A percentile compares a stretch with the other conserved stretches of the same genome.
Evolutionary conservation across 2,797 vertebrate genomes (phyloP).

Genomic region (Lepilemur septentrionalis): DNA sequence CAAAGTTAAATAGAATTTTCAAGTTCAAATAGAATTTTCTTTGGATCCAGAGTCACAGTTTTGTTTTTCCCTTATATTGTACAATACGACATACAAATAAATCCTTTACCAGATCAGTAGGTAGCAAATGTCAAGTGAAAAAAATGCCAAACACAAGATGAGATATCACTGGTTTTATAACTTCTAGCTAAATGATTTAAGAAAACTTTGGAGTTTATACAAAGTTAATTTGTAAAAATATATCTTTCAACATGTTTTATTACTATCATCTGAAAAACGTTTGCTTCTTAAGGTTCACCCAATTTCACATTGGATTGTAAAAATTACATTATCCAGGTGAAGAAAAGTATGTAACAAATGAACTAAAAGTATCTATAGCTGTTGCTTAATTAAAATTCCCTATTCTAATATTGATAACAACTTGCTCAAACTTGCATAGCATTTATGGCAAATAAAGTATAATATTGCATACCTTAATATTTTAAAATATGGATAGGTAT

Average conservation of each 20-base stretch:
- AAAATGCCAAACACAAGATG: not conserved
- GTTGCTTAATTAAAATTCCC: not conserved
- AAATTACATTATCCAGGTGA: not conserved
- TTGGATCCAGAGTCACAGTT: not conserved
- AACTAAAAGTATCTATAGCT: not conserved
- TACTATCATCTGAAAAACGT: not conserved
- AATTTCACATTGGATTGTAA: not conserved
- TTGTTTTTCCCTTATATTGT: not conserved
- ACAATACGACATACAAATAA: not conserved
- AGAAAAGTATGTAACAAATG: not conserved
- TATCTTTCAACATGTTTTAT: not conserved
- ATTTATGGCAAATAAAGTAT: not conserved
- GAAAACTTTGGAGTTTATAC: not conserved
- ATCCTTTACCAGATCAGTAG: not conserved
- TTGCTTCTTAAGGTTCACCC: not conserved
- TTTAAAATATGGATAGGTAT: not conserved
- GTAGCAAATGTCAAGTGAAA: not conserved
- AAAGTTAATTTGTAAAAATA: not conserved
- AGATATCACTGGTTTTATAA: not conserved
- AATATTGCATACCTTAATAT: not conserved
- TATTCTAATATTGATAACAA: not conserved
- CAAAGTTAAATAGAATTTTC: conserved; percentile 10
- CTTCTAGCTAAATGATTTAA: not conserved
- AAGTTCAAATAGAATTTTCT: not conserved
- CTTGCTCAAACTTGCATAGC: not conserved